phyloP scores from a whole-genome alignment of 2,113 vertebrate species.

The Nanger granti region DNA sequence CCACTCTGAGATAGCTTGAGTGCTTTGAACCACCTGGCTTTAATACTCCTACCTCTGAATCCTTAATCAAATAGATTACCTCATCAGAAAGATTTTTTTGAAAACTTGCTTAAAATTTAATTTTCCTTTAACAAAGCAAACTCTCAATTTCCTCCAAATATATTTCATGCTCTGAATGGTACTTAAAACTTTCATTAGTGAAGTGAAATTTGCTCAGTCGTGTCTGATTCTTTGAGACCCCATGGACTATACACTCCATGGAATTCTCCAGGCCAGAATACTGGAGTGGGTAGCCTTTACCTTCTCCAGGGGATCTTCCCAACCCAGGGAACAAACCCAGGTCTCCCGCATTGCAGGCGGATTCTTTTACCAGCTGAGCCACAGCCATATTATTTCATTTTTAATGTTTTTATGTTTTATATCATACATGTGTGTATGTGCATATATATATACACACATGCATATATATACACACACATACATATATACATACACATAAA shows the following conservation, averaged over 20 bases:
- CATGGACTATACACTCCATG: background rate
- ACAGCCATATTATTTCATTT: background rate
- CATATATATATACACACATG: background rate
- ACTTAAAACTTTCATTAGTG: background rate
- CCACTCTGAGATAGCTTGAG: background rate
- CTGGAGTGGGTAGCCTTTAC: background rate
- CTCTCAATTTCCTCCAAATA: conserved; percentile 32
- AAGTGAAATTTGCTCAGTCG: background rate
- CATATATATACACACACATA: too few species aligned
- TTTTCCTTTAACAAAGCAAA: conserved; percentile 61
- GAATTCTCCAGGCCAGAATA: background rate
- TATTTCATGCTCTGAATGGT: background rate
- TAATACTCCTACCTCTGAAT: conserved; percentile 48
- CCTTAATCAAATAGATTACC: conserved; percentile 62
- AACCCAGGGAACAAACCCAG: background rate
- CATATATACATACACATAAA: background rate
- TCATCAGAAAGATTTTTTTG: conserved; percentile 39
- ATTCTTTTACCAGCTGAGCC: background rate
- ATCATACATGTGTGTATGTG: background rate
- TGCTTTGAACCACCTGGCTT: conserved; percentile 51
- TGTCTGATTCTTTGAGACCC: background rate
- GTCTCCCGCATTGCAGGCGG: accelerated
- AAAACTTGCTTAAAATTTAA: conserved; percentile 54
- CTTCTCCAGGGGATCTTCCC: background rate
- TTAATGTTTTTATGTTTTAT: background rate